A percentile compares a stretch with the other conserved stretches of the same genome.
Conservation (phyloP, 2,888 invertebrate species). For the Anthophora plumipes region DNA sequence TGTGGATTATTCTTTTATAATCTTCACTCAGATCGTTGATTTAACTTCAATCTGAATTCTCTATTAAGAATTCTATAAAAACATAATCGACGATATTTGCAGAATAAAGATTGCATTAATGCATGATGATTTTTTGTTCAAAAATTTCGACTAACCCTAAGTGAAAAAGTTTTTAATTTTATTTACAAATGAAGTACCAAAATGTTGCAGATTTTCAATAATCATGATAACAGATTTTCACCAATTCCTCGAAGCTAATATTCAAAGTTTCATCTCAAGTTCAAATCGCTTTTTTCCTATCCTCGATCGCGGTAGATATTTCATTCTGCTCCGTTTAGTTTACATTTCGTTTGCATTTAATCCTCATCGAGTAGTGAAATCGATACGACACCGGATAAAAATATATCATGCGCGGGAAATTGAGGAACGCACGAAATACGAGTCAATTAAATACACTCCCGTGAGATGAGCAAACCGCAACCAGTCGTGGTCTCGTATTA, state of each 20-base stretch:
- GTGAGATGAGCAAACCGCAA: constrained; percentile 16
- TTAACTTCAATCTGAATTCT: no score
- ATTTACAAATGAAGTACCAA: no score
- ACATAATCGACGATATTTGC: no score
- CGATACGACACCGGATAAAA: not conserved
- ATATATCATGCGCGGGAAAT: constrained; percentile 2
- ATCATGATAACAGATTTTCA: no score
- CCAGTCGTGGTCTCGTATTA: constrained; percentile 23
- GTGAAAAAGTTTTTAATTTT: no score
- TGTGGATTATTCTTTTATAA: no score
- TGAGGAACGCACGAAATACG: not conserved
- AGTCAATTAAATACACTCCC: constrained; percentile 6
- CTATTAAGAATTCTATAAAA: no score
- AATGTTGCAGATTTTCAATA: no score
- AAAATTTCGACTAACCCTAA: no score
- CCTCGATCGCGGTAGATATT: not conserved
- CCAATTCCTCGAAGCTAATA: not conserved
- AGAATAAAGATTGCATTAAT: no score
- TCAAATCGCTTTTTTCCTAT: not conserved
- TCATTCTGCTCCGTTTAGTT: not conserved
- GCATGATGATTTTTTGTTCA: no score
- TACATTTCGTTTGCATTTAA: not conserved
- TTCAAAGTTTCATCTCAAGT: not conserved
- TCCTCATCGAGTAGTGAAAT: not conserved
- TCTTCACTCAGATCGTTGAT: no score